Conservation (phyloP, 1,140 invertebrate genomes). For the Drosophila bipectinata region DNA sequence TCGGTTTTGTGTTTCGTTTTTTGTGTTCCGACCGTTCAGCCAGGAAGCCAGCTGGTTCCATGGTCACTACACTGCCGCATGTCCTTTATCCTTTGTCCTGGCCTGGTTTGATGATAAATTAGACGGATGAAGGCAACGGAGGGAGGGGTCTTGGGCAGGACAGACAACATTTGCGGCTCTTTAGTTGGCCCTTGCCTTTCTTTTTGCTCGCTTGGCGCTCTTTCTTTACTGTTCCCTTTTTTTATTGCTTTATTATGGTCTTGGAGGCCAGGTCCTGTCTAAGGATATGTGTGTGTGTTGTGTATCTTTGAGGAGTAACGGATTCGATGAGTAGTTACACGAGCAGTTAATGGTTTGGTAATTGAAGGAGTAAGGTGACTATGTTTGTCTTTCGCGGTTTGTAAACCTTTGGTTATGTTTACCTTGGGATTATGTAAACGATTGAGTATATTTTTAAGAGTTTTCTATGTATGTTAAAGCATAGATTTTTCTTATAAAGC, state of each 20-base stretch:
- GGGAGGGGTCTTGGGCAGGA: constrained; percentile 9
- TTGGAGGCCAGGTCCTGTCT: constrained; percentile 35
- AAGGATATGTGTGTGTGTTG: constrained; percentile 11
- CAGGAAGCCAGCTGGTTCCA: constrained; percentile 77
- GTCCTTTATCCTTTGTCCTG: constrained; percentile 58
- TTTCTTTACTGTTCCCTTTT: constrained; percentile 34
- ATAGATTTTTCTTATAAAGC: too few relatives aligned
- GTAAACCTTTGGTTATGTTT: constrained; percentile 8
- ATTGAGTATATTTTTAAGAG: background rate
- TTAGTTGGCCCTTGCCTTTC: constrained; percentile 45
- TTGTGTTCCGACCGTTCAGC: constrained; percentile 42
- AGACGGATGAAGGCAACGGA: constrained; percentile 35
- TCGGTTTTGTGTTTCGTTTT: constrained; percentile 30
- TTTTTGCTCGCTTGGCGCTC: constrained; percentile 2
- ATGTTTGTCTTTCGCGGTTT: constrained; percentile 2
- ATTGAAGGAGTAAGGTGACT: constrained; percentile 21
- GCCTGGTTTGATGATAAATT: constrained; percentile 77
- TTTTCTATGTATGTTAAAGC: background rate
- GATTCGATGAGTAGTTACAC: constrained; percentile 43
- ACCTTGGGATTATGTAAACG: background rate
- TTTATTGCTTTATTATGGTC: constrained; percentile 78
- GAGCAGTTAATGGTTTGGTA: constrained; percentile 38
- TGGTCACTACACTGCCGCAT: constrained; percentile 50
- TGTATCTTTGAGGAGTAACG: constrained; percentile 3
- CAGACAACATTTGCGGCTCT: constrained; percentile 66